Evolutionary conservation across 2,113 vertebrate genomes (phyloP).

Genomic region (Scytalopus superciliaris): DNA sequence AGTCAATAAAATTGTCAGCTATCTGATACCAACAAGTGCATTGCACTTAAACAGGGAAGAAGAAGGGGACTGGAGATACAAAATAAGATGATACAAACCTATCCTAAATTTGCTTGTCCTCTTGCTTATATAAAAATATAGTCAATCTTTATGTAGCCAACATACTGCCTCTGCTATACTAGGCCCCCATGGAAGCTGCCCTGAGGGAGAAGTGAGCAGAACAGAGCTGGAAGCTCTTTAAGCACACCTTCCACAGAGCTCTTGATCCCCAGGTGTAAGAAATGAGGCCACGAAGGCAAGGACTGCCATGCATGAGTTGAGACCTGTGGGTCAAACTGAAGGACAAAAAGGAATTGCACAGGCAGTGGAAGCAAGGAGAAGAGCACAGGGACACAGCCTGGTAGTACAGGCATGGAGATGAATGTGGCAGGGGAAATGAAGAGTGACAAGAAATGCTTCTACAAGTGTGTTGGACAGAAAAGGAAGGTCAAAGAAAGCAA

Average conservation of each 20-base stretch:
- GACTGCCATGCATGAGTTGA: fast-evolving
- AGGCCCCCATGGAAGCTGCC: neutral
- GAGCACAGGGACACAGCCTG: neutral
- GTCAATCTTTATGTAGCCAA: neutral
- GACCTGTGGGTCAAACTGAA: neutral
- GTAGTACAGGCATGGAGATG: neutral
- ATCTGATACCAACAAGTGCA: neutral
- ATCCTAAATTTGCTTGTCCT: neutral
- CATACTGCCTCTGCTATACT: neutral
- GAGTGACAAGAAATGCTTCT: neutral
- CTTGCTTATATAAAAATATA: neutral
- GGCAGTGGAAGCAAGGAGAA: neutral
- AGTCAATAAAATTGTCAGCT: neutral
- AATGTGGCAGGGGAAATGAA: fast-evolving
- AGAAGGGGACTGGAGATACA: neutral
- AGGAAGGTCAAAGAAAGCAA: neutral
- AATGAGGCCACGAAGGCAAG: neutral
- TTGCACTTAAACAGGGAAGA: neutral
- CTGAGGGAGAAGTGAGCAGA: neutral
- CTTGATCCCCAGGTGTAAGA: fast-evolving
- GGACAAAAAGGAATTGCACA: neutral
- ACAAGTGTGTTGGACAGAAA: neutral
- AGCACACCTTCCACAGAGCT: neutral
- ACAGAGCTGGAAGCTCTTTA: neutral
- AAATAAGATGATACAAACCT: neutral